phyloP scores from a whole-genome alignment of 2,888 invertebrate genomes.

The Tachina grossa region DNA sequence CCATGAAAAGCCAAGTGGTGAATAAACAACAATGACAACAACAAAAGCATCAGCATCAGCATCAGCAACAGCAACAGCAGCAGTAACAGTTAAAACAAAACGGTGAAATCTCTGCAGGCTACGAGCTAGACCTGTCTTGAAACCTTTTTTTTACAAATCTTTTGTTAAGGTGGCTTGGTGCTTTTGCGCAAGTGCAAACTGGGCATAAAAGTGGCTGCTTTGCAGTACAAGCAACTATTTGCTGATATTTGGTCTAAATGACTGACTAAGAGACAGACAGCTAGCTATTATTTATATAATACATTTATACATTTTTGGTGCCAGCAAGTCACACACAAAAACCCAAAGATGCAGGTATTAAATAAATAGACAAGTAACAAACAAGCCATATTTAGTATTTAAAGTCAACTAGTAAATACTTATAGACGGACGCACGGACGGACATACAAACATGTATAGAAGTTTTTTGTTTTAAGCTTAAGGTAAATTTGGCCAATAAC shows the following conservation, averaged over 20 bases:
- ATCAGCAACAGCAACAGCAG: neutral
- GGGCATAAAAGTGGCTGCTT: conserved; percentile 53
- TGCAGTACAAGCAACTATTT: conserved; percentile 37
- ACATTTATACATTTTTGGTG: conserved; percentile 23
- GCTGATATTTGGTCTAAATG: conserved; percentile 48
- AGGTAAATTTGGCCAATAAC: conserved; percentile 51
- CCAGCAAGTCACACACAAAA: conserved; percentile 26
- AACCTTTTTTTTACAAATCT: conserved; percentile 73
- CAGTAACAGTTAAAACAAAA: conserved; percentile 69
- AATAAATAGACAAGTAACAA: conserved; percentile 41
- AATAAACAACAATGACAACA: conserved; percentile 31
- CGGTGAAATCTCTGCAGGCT: conserved; percentile 77
- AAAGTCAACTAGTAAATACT: conserved; percentile 44
- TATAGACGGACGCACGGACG: neutral
- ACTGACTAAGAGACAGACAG: conserved; percentile 23
- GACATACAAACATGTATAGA: conserved; percentile 10
- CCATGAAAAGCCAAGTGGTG: conserved; percentile 52
- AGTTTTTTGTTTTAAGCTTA: conserved; percentile 22
- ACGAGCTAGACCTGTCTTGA: conserved; percentile 78
- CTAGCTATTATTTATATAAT: conserved; percentile 9
- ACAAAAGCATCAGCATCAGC: neutral
- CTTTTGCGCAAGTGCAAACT: conserved; percentile 76
- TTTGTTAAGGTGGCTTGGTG: conserved; percentile 31
- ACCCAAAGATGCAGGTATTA: neutral
- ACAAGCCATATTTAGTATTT: conserved; percentile 60